phyloP scores from a whole-genome alignment of 2,888 invertebrate species.

The Noctua janthina region DNA sequence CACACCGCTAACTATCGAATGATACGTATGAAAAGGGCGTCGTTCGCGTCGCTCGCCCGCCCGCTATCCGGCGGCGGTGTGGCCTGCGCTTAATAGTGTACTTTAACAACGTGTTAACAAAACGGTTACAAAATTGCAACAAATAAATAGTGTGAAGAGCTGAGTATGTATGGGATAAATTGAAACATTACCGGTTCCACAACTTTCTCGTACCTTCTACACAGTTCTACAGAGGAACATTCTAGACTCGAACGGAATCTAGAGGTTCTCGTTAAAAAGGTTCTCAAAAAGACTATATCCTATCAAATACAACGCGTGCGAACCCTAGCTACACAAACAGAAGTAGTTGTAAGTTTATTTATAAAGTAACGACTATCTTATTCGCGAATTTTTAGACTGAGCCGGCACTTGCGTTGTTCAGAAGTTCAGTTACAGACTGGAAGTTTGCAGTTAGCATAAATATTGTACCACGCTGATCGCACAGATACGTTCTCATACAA shows the following conservation, averaged over 20 bases:
- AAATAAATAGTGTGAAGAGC: not conserved
- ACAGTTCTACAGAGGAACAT: no score
- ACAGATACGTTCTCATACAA: not conserved
- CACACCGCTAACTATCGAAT: no score
- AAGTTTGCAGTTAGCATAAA: not conserved
- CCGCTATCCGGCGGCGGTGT: no score
- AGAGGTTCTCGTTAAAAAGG: no score
- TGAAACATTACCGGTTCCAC: no score
- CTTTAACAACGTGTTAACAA: not conserved
- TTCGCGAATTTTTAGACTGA: conserved; percentile 33
- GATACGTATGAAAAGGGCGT: no score
- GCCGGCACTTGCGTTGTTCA: conserved; percentile 16
- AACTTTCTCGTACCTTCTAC: no score
- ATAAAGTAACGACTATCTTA: conserved; percentile 35
- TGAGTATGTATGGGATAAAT: no score
- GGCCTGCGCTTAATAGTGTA: not conserved
- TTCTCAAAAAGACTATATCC: no score
- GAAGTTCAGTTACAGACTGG: not conserved
- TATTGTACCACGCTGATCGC: not conserved
- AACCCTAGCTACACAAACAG: conserved; percentile 33
- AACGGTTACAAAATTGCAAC: not conserved
- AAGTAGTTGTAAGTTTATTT: conserved; percentile 33
- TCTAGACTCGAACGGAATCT: no score
- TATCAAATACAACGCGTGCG: not conserved
- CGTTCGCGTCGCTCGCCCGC: no score